Conservation (phyloP, 2,888 invertebrate species). For the Protodeltote pygarga region DNA sequence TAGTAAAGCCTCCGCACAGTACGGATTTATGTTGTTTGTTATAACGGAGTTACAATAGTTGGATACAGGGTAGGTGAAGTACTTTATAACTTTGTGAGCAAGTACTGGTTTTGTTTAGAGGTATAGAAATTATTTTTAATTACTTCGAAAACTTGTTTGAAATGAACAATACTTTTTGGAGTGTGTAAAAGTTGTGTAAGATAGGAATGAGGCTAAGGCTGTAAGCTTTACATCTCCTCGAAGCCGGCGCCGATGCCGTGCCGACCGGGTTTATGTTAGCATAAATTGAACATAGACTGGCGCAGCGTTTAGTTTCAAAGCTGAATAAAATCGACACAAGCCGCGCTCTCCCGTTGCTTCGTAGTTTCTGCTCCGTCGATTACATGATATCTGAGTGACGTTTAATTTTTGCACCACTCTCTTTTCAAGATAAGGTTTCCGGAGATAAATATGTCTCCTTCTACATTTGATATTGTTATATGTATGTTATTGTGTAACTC, state of each 20-base stretch:
- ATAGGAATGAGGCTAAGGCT: constrained; percentile 51
- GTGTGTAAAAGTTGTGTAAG: constrained; percentile 44
- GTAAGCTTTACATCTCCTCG: constrained; percentile 56
- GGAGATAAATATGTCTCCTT: constrained; percentile 11
- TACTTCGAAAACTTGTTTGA: constrained; percentile 59
- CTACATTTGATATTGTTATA: neutral
- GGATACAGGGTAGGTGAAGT: constrained; percentile 21
- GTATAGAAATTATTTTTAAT: constrained; percentile 54
- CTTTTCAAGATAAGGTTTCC: constrained; percentile 25
- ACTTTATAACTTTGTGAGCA: constrained; percentile 31
- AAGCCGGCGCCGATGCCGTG: constrained; percentile 53
- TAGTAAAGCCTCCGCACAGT: constrained; percentile 64
- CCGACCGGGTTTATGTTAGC: constrained; percentile 67
- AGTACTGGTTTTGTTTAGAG: constrained; percentile 5
- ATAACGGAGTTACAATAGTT: constrained; percentile 33
- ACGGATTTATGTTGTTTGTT: constrained; percentile 65
- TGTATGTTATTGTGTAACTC: neutral
- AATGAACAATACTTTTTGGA: constrained; percentile 56
- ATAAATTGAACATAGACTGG: constrained; percentile 68
- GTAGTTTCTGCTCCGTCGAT: constrained; percentile 65
- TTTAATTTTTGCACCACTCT: constrained; percentile 72
- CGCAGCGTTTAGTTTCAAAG: constrained; percentile 64
- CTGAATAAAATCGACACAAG: constrained; percentile 69
- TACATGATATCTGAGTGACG: constrained; percentile 75
- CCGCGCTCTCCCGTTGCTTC: constrained; percentile 64